A percentile compares a stretch with the other conserved stretches of the same genome.
These are phyloP conservation scores for Pipistrellus kuhlii DNA, from an alignment of 2,797 vertebrate genomes.

Conservation along the genomic window DNA sequence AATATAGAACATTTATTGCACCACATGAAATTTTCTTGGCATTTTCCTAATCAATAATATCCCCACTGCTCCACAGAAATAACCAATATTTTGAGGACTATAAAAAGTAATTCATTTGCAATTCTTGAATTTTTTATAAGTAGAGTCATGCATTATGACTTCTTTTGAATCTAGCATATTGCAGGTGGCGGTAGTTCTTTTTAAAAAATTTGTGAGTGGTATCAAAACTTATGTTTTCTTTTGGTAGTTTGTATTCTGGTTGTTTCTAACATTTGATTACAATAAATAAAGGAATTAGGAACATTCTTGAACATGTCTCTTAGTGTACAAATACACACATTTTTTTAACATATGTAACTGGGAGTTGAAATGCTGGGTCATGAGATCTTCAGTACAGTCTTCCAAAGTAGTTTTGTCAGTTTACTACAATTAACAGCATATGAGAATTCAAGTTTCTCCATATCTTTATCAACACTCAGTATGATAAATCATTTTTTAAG, in stretches of 20 bases:
- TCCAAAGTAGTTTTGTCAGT: background rate
- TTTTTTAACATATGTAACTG: background rate
- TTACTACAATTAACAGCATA: background rate
- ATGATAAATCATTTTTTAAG: background rate
- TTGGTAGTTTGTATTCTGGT: background rate
- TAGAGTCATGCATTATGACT: background rate
- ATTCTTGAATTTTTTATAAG: background rate
- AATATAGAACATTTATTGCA: background rate
- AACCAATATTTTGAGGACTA: background rate
- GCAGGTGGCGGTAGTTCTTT: background rate
- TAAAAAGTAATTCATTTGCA: background rate
- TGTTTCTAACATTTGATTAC: background rate
- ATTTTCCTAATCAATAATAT: background rate
- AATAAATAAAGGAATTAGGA: background rate
- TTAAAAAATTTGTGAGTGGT: background rate
- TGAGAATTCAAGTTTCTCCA: background rate
- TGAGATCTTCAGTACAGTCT: background rate
- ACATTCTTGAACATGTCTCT: background rate
- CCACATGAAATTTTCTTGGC: background rate
- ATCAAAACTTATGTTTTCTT: background rate
- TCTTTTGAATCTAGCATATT: background rate
- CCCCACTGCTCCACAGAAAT: background rate
- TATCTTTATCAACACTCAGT: conserved; percentile 15
- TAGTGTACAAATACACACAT: background rate
- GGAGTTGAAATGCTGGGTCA: background rate